Conservation (phyloP, 1,140 invertebrate genomes). For the Manduca sexta region DNA sequence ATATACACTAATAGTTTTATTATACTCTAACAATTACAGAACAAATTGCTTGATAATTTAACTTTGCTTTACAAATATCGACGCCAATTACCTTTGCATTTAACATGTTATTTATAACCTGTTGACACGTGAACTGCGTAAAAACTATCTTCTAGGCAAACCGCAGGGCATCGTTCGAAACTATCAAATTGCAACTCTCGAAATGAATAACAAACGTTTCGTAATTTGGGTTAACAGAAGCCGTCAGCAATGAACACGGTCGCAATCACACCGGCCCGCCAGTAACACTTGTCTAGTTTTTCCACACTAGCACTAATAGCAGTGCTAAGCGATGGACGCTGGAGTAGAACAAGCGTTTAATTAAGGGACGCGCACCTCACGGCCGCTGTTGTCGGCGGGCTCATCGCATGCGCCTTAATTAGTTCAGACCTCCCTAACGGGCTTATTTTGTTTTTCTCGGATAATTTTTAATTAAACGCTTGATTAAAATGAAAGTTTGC, state of each 20-base stretch:
- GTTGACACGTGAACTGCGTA: too few relatives aligned
- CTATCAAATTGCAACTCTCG: too few relatives aligned
- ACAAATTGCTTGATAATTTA: neutral
- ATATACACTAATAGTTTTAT: too few relatives aligned
- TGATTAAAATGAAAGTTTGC: conserved; percentile 74
- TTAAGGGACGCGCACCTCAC: conserved; percentile 65
- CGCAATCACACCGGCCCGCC: conserved; percentile 20
- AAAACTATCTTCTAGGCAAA: too few relatives aligned
- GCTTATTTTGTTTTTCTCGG: conserved; percentile 73
- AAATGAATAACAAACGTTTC: neutral
- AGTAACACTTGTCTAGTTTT: conserved; percentile 54
- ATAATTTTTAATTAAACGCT: conserved; percentile 74
- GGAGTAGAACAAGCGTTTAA: conserved; percentile 64
- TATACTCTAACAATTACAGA: too few relatives aligned
- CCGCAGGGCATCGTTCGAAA: too few relatives aligned
- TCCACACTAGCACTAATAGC: conserved; percentile 43
- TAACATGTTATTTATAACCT: too few relatives aligned
- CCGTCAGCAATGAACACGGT: too few relatives aligned
- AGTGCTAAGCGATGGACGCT: conserved; percentile 50
- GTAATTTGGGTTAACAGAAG: neutral
- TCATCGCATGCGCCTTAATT: conserved; percentile 70
- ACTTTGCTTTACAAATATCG: neutral
- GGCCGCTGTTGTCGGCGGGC: conserved; percentile 49
- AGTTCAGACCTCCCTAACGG: conserved; percentile 68
- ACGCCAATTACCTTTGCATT: too few relatives aligned